Evolutionary conservation across 2,797 vertebrate genomes (phyloP), one percentile per base, ranked within the genome.

Genomic region (Sebastes cheni): DNA sequence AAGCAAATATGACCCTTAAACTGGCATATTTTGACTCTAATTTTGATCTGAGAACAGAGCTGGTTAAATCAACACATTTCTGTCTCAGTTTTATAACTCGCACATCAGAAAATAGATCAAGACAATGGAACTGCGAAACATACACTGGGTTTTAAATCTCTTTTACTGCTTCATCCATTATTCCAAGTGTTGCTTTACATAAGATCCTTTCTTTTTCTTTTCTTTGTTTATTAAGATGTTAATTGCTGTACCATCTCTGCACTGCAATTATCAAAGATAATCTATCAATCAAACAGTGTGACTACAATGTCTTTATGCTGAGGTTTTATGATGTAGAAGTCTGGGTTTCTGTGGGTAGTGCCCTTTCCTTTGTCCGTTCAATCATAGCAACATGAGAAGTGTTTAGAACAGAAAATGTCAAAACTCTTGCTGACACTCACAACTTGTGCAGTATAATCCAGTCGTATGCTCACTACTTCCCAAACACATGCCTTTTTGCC

Each of bases 1-100:
- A 83, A 77, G 59, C 52, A 81, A 85, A 87, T 60, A 60, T 32
- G 23, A 85, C 52, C 18, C n/a, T 22, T 66, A 20, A 13, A 34
- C 39, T 25, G 34, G 59, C 79, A 59, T 64, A 73, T 72, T 52
- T 32, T 52, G 32, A 55, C 42, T 62, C 2, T 16, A 29, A 56
- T 12, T 39, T 4, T 59, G 42, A 60, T n/a, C 58, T 58, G 34
- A 32, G 67, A 62, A 59, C 30, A 55, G 61, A 67, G 59, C n/a
- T 55, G 27, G 32, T 36, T 59, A 36, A 55, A 75, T 72, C 22
- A 46, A 32, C 42, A 52, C 32, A 46, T n/a, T 3, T 58, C 50
- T 70, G 27, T 59, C 11, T 79, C 42, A 23, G 8, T 14, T 71
- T 61, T 60, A 58, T 12, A 69, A 61, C 36, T 55, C 23, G 8